phyloP scores from a whole-genome alignment of 2,797 vertebrate genomes.

The Tympanoctomys barrerae region DNA sequence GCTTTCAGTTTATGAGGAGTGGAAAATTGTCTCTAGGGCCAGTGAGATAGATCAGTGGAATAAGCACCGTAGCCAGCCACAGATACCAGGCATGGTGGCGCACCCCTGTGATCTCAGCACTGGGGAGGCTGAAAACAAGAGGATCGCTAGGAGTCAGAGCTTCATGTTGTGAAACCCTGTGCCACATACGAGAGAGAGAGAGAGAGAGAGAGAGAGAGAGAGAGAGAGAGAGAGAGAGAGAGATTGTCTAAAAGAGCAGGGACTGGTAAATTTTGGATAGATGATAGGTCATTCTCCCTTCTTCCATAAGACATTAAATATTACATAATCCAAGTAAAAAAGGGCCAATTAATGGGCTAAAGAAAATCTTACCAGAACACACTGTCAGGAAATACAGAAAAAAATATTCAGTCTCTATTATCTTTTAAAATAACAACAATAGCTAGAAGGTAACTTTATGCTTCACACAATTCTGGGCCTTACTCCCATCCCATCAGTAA shows the following conservation, averaged over 20 bases:
- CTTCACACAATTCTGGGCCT: background rate
- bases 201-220: no score
- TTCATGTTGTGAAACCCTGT: no score
- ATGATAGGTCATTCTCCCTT: background rate
- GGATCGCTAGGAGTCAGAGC: no score
- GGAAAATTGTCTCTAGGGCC: background rate
- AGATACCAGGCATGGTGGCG: no score
- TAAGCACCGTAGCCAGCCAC: no score
- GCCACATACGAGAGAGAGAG: no score
- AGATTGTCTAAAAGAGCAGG: background rate
- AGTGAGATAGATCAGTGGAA: no score
- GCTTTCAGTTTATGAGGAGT: background rate
- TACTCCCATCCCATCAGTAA: background rate
- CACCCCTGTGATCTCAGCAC: no score
- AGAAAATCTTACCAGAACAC: conserved; percentile 16
- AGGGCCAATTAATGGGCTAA: background rate
- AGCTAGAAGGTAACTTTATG: background rate
- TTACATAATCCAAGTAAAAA: background rate
- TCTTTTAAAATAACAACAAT: conserved; percentile 34
- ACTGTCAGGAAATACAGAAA: background rate
- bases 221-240: no score
- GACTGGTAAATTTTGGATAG: background rate
- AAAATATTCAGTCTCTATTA: background rate
- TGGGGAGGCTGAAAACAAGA: no score
- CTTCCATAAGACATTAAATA: background rate